Base-by-base conservation (phyloP, 2,888 invertebrate species). In the Erebia ligea region DNA sequence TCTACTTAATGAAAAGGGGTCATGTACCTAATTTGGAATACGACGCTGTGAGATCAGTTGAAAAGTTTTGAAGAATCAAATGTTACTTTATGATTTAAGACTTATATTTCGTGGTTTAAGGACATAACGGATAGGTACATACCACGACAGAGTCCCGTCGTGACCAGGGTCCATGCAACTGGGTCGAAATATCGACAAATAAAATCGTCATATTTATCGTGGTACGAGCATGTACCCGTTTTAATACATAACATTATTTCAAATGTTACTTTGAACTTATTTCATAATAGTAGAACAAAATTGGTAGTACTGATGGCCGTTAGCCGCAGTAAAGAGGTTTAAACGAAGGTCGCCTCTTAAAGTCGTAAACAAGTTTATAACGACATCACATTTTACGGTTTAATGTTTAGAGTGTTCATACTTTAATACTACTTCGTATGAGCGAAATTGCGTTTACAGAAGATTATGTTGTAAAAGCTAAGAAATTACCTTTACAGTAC, bases 261-360 rank as follows among this genome's bases (percentile, higher is more conserved):
- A 19, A 21, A 25, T 11, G 58, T 34, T 40, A n/a, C 17, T 59
- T 15, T 48, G 25, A 25, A 48, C 21, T 63, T 48, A 48, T 48
- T 48, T 25, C 21, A 52, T 52, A 57, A 9, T 57, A 25, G 13
- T 57, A 54, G 17, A 10, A 19, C 8, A 3, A 11, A n/a, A 15
- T 9, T 50, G 13, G 63, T 68, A 67, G 69, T 67, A 64, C 72
- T 72, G 71, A 74, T 70, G 71, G 71, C 63, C 64, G 68, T 76
- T 74, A 76, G 48, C 67, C 52, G 13, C 48, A 13, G 11, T 48
- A 58, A 48, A 67, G 67, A 56, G 42, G 56, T 67, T n/a, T 25
- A 58, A 21, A 40, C 67, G 42, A 58, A 21, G 67, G 58, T 45
- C 67, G 58, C 67, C 58, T 67, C 67, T 58, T 58, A 15, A 58